Evolutionary conservation across 37 sponge, comb jelly and placozoan genomes (phyloP), one percentile per base, ranked within the genome.

Genomic region (Petrosia ficiformis): DNA sequence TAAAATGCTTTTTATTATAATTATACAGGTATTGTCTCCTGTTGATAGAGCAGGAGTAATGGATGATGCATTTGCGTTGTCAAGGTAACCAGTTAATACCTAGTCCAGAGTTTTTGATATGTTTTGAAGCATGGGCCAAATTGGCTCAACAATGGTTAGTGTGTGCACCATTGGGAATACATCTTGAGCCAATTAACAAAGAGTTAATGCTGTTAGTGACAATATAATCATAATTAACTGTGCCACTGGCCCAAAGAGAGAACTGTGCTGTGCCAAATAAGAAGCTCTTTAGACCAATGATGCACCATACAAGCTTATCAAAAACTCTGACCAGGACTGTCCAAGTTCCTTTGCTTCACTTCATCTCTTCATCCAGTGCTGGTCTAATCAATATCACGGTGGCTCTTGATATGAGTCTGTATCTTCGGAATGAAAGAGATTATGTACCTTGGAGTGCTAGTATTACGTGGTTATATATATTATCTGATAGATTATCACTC

Each of bases 61-160:
- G 8, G 90, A 87, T 25, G 94, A 94, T 83, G 91, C 94, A 34
- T 90, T 94, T 83, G 81, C 80, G 21, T 73, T 92, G 25, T 59
- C 82, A 3, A 86, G 78, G 92, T 86, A 57, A 3, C 3, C 32
- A 2, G 11, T 38, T 33, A 29, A 39, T n/a, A n/a, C n/a, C n/a
- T n/a, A n/a, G n/a, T n/a, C n/a, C n/a, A n/a, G n/a, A n/a, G n/a
- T n/a, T n/a, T n/a, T n/a, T n/a, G n/a, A n/a, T n/a, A n/a, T n/a
- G n/a, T n/a, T n/a, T n/a, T n/a, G n/a, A n/a, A n/a, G n/a, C n/a
- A n/a, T n/a, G n/a, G n/a, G n/a, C n/a, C n/a, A n/a, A n/a, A n/a
- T n/a, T n/a, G n/a, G n/a, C n/a, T n/a, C n/a, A n/a, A n/a, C n/a
- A n/a, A n/a, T n/a, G n/a, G n/a, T n/a, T n/a, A n/a, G n/a, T n/a